A percentile compares a stretch with the other conserved stretches of the same genome.
Conservation (phyloP, 2,888 invertebrate species). For the Patella pellucida region DNA sequence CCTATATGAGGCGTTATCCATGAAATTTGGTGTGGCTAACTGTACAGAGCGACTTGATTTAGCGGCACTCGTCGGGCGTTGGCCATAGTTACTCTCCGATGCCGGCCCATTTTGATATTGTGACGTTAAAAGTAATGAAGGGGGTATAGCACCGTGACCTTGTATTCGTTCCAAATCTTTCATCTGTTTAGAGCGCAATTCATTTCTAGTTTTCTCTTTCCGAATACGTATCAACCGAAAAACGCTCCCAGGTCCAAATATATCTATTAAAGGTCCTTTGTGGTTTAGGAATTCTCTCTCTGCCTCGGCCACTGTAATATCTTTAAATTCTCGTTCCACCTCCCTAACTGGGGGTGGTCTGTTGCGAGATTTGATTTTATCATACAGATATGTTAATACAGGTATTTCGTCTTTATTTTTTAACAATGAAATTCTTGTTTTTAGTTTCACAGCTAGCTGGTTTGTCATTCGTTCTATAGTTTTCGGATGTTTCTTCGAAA, state of each 20-base stretch:
- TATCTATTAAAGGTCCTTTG: constrained; percentile 64
- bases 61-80: neutral
- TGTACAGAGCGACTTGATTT: neutral
- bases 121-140: neutral
- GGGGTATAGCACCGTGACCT: neutral
- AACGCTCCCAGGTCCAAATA: constrained; percentile 67
- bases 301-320: constrained; percentile 50
- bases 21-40: neutral
- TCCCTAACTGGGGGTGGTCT: constrained; percentile 34
- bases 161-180: constrained; percentile 28
- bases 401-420: constrained; percentile 54
- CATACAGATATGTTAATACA: constrained; percentile 47
- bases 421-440: constrained; percentile 49
- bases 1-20: neutral
- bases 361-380: constrained; percentile 41
- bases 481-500: constrained; percentile 62
- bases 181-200: constrained; percentile 36
- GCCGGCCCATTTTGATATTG: neutral
- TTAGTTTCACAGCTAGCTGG: constrained; percentile 57
- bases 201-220: constrained; percentile 43
- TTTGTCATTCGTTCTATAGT: constrained; percentile 67
- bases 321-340: constrained; percentile 39
- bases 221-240: constrained; percentile 62
- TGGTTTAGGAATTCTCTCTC: constrained; percentile 58
- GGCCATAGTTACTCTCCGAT: neutral